Evolutionary conservation across 2,888 invertebrate genomes (phyloP), one percentile per base, ranked within the genome.

Genomic region (Didymodactylos carnosus): DNA sequence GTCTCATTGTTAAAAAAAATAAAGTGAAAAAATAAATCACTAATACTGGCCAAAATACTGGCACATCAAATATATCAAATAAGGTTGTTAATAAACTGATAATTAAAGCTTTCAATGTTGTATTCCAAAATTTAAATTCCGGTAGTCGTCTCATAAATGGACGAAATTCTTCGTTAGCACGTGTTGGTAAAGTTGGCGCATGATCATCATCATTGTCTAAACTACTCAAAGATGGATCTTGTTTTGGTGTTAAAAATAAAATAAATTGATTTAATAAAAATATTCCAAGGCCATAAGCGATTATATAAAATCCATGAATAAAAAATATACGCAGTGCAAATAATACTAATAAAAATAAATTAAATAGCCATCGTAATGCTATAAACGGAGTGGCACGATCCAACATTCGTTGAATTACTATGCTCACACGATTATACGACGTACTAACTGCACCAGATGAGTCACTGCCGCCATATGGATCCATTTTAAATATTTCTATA

Each of bases 1-100:
- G 88, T 86, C 97, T 98, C 97, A 99, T 97, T 75, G 98, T 99
- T 82, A 99, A 91, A 85, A 92, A 91, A 86, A 97, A 92, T 79
- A 99, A 86, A 75, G 95, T 93, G 82, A 98, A 91, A 86, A 99
- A 99, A 86, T 99, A 99, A 91, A 99, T 92, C 80, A 99, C 94
- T 83, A 99, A 88, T 81, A 99, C 98, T 76, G 98, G 98, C 98
- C 98, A 99, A 86, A 99, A 99, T 80, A 99, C 98, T 82, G 98
- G 98, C 84, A 99, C 90, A 87, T 99, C 94, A 85, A 97, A 94
- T 80, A 91, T 90, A 81, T 97, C 94, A 83, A 98, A 94, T 85
- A 94, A 91, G 76, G 98, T 98, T 86, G 94, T 94, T 78, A 89
- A 85, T 81, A 92, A 87, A 62, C 90, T 94, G 79, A 98, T 87